These are phyloP conservation scores for Tautogolabrus adspersus DNA, from an alignment of 2,113 vertebrate species.

Conservation along the genomic window DNA sequence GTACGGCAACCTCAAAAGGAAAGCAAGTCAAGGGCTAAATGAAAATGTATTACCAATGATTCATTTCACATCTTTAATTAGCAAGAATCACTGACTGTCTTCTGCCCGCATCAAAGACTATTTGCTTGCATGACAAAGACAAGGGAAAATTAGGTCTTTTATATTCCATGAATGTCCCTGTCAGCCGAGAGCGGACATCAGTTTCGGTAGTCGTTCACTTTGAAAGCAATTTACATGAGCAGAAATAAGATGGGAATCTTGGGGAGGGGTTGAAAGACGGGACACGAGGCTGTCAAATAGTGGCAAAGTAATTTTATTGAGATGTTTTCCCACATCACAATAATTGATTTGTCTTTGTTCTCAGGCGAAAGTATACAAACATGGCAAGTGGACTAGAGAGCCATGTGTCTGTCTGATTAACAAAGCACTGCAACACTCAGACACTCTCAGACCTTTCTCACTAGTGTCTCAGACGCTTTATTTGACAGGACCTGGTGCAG, in stretches of 20 bases:
- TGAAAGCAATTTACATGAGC: slow-evolving; percentile 54
- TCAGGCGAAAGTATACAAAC: slow-evolving; percentile 26
- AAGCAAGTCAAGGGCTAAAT: slow-evolving; percentile 48
- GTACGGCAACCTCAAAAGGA: not conserved
- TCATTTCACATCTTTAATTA: slow-evolving; percentile 54
- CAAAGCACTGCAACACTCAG: slow-evolving; percentile 13
- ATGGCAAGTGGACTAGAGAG: slow-evolving; percentile 43
- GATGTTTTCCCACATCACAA: slow-evolving; percentile 51
- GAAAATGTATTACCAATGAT: slow-evolving; percentile 48
- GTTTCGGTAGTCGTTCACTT: slow-evolving; percentile 13
- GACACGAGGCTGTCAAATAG: slow-evolving; percentile 34
- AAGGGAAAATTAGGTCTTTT: slow-evolving; percentile 49
- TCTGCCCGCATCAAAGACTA: slow-evolving; percentile 29
- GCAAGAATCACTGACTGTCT: slow-evolving; percentile 41
- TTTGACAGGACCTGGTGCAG: slow-evolving; percentile 35
- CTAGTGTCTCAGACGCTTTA: slow-evolving; percentile 2
- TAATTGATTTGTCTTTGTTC: slow-evolving; percentile 74
- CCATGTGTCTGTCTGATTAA: slow-evolving; percentile 44
- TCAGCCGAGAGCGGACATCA: slow-evolving; percentile 34
- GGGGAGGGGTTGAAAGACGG: not conserved
- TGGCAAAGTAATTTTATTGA: slow-evolving; percentile 61
- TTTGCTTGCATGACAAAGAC: slow-evolving; percentile 49
- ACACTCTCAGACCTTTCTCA: not conserved
- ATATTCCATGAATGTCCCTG: slow-evolving; percentile 53
- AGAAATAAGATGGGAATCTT: slow-evolving; percentile 33